phyloP scores from a whole-genome alignment of 2,888 invertebrate genomes.

The Spodoptera exigua region DNA sequence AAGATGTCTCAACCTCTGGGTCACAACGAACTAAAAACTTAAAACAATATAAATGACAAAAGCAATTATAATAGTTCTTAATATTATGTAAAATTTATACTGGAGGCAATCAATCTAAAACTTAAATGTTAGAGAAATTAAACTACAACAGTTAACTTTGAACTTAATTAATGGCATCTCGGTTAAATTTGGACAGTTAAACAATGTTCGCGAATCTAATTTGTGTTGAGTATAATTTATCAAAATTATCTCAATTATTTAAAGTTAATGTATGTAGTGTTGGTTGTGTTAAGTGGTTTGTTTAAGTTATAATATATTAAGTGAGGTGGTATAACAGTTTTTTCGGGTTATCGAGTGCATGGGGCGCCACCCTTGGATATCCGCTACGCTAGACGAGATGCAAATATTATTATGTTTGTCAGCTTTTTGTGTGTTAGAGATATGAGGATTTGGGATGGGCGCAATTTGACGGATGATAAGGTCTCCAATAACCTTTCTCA shows the following conservation, averaged over 20 bases:
- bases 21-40: conserved; percentile 18
- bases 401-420: too few species aligned
- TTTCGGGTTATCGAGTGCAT: too few species aligned
- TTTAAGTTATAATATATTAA: too few species aligned
- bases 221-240: conserved; percentile 51
- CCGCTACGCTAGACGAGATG: too few species aligned
- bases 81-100: conserved; percentile 46
- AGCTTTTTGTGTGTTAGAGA: too few species aligned
- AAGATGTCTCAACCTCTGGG: too few species aligned
- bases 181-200: conserved; percentile 58
- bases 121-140: conserved; percentile 54
- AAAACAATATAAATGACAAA: conserved; percentile 47
- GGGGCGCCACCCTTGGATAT: too few species aligned
- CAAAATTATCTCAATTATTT: conserved; percentile 54
- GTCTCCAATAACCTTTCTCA: too few species aligned
- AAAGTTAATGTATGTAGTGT: conserved; percentile 23
- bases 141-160: conserved; percentile 56
- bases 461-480: too few species aligned
- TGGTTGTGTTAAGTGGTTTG: conserved; percentile 1
- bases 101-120: conserved; percentile 59
- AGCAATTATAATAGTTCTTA: conserved; percentile 32
- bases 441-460: too few species aligned
- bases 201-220: conserved; percentile 57
- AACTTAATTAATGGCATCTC: conserved; percentile 49
- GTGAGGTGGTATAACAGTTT: too few species aligned